Base-by-base conservation (phyloP, 2,113 vertebrate species). In the Monarcha castaneiventris region DNA sequence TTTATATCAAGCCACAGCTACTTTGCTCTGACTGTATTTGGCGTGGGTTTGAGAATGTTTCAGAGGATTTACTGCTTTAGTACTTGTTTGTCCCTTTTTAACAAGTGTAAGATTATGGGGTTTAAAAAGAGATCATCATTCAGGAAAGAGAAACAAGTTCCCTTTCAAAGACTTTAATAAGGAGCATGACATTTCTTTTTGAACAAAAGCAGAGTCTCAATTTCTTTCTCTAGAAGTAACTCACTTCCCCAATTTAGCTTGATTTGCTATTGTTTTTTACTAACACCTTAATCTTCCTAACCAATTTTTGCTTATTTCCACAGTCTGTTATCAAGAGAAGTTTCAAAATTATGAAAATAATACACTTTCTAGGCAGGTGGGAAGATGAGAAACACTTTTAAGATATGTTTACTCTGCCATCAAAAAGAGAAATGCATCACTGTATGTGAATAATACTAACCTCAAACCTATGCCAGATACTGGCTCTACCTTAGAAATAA, bases 91-190 rank as follows among this genome's bases (percentile, higher is more conserved):
- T 74, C 55, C 43, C n/a, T 66, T 81, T 95, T 67, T 32, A 72
- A 76, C 23, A 68, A 73, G 8, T 21, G 11, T 17, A 69, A 64
- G 41, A 69, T 76, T 56, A 77, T 56, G 58, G 19, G 23, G 26
- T 87, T 93, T 85, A 76, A 92, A 93, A 33, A 58, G 82, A 87
- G 58, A 85, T 49, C 33, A 84, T 71, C 73, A 89, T 77, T 91
- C 22, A 82, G 56, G 12, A 94, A 92, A 90, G n/a, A 27, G 3
- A 49, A 85, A 44, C 13, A 21, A 80, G 21, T 43, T 92, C 30
- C 91, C 91, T 80, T 66, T 83, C 33, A 46, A 81, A 75, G 22
- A 52, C 48, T 89, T 91, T 49, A 85, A 88, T 63, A 52, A 75
- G 74, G 37, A 85, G 23, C 55, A 55, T 71, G 20, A 66, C 32